Conservation (phyloP, 2,113 vertebrate genomes). For the Nyctibius bracteatus region DNA sequence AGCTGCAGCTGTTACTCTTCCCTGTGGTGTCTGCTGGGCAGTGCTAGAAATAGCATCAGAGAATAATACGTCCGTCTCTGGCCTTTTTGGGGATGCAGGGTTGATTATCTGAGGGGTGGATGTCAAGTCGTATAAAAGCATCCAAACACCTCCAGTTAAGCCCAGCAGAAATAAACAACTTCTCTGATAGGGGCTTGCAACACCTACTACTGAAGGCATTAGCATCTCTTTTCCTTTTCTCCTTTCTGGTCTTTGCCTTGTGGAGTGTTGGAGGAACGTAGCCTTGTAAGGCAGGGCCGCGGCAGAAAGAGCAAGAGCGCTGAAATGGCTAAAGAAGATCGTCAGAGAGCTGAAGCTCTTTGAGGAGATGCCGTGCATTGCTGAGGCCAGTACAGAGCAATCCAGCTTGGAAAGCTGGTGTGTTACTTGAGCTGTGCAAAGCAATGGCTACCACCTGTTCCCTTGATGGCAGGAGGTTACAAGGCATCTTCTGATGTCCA, state of each 20-base stretch:
- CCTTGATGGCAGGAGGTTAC: background rate
- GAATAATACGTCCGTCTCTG: background rate
- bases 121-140: background rate
- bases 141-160: background rate
- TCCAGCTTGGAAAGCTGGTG: background rate
- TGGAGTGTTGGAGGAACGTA: background rate
- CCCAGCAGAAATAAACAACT: background rate
- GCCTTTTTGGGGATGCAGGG: background rate
- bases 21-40: background rate
- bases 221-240: background rate
- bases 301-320: background rate
- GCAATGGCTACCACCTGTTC: background rate
- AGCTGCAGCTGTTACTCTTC: slow-evolving; percentile 29
- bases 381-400: background rate
- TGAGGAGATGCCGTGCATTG: background rate
- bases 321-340: background rate
- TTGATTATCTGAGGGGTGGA: background rate
- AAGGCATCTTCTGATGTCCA: background rate
- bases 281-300: background rate
- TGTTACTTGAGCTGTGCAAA: background rate
- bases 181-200: background rate
- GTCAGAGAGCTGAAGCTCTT: background rate
- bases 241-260: background rate
- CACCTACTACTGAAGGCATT: background rate
- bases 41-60: background rate